phyloP scores from a whole-genome alignment of 2,113 vertebrate species.

The Chaetura pelagica region DNA sequence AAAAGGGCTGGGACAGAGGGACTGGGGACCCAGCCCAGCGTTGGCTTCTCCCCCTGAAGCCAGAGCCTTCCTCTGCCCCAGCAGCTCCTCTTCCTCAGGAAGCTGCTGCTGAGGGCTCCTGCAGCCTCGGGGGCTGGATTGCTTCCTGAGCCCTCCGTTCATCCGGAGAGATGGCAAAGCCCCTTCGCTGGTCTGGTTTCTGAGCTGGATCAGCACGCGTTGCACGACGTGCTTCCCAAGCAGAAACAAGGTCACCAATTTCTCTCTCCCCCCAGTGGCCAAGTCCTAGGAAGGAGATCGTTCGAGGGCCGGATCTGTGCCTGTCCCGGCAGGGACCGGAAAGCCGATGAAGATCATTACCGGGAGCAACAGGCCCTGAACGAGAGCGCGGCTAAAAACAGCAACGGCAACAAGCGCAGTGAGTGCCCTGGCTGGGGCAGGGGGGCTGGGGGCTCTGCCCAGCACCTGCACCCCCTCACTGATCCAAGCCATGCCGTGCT shows the following conservation, averaged over 20 bases:
- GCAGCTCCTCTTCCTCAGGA: not conserved
- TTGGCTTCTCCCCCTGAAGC: not conserved
- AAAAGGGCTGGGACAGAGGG: no score
- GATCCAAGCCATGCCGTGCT: rapidly evolving
- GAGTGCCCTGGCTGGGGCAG: not conserved
- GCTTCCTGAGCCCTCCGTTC: not conserved
- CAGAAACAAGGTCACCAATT: not conserved
- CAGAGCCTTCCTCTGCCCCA: not conserved
- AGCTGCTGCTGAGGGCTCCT: not conserved
- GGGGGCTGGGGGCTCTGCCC: not conserved
- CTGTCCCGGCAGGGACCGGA: constrained; percentile 93
- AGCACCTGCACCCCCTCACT: not conserved
- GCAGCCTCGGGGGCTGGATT: rapidly evolving
- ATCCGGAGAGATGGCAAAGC: rapidly evolving
- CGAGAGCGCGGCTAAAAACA: constrained; percentile 87
- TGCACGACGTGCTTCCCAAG: not conserved
- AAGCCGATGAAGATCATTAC: constrained; percentile 95
- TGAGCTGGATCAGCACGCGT: rapidly evolving
- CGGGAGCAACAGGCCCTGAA: constrained; percentile 94
- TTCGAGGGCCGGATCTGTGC: constrained; percentile 94
- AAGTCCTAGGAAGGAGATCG: constrained; percentile 81
- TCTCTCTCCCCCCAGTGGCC: constrained; percentile 65
- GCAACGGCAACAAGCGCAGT: constrained; percentile 81
- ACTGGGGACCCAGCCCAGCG: rapidly evolving
- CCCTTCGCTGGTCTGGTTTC: rapidly evolving